Evolutionary conservation across 37 sponge, comb jelly and placozoan species (phyloP), one percentile per base, ranked within the genome.

Genomic region (Theonella swinhoei): DNA sequence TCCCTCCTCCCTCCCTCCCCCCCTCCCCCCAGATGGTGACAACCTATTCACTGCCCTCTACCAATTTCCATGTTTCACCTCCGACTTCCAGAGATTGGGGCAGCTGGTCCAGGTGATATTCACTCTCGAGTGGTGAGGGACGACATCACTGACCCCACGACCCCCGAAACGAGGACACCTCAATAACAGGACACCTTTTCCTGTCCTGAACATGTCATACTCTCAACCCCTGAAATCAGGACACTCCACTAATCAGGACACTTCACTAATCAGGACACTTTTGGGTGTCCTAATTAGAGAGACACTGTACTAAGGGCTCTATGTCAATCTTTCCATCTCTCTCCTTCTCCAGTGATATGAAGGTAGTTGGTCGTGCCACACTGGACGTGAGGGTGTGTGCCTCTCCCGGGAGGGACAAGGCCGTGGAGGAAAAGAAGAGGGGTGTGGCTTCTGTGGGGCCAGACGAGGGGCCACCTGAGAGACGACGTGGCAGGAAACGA

Each of bases 381-480:
- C 47, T 87, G 33, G 87, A 86, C 63, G 42, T 79, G 30, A 58
- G 87, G 20, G 87, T 91, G 62, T 91, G 87, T 79, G 83, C 91
- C 20, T 91, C 91, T 0, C 83, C 91, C 9, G 87, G 91, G 0
- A 62, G 91, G 34, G 91, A 91, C 76, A 38, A 80, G 47, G 47
- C 37, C 35, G 54, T 34, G 3, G 74, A 79, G 33, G 90, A 89
- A 73, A 39, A 22, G 65, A 87, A 39, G 65, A 41, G 20, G 2
- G 4, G 29, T 31, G 42, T 33, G 7, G 38, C 9, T 4, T 29
- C 34, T 1, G 66, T 23, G 66, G 43, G 23, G 2, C 2, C 31
- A 39, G 70, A 20, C 8, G 60, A 0, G 1, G 43, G 8, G 8
- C 29, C 25, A 38, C 28, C 23, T 2, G 25, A 9, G 32, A 67